Evolutionary conservation across 92 coral and sea anemone genomes (phyloP), one percentile per base, ranked within the genome.

Genomic region (Porites divaricata): DNA sequence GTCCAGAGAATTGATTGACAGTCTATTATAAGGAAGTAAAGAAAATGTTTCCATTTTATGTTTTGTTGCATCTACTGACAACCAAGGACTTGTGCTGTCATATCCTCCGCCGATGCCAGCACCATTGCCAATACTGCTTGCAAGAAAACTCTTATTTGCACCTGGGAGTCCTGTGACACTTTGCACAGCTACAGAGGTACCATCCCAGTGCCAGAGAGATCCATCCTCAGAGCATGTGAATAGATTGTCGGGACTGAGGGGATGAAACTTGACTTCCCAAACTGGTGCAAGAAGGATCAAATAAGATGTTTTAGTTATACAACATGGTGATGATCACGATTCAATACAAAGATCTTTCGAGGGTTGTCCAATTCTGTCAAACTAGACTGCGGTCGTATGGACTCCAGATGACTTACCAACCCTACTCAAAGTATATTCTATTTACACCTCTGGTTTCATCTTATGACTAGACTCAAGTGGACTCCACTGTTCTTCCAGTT

Each of bases 141-240:
- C 77, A 21, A 77, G 56, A 76, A 78, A 79, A 78, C 86, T 64
- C 51, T 83, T 84, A 76, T 54, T 92, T 61, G 92, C 41, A 25
- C 87, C 86, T 57, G 89, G 81, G 11, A 84, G 71, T 28, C 88
- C 69, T 10, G 88, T 69, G 63, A 80, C 84, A 54, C 74, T 84
- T 76, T 74, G 81, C 17, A 80, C 83, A 17, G 91, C 93, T 92
- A 97, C 93, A 8, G 98, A 91, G 12, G 99, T 87, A 8, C 99
- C 99, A 83, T 97, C 98, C 99, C 99, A 97, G 79, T 95, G 99
- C 98, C 99, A 97, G 19, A 97, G 71, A 45, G 98, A 93, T 80
- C 99, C 99, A 51, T 97, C 99, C 71, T 97, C 95, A 20, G 99
- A 97, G 89, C 99, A 97, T 0, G 98, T 95, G 74, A 97, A 97